Conservation (phyloP, 2,797 vertebrate genomes). For the Melanogrammus aeglefinus region DNA sequence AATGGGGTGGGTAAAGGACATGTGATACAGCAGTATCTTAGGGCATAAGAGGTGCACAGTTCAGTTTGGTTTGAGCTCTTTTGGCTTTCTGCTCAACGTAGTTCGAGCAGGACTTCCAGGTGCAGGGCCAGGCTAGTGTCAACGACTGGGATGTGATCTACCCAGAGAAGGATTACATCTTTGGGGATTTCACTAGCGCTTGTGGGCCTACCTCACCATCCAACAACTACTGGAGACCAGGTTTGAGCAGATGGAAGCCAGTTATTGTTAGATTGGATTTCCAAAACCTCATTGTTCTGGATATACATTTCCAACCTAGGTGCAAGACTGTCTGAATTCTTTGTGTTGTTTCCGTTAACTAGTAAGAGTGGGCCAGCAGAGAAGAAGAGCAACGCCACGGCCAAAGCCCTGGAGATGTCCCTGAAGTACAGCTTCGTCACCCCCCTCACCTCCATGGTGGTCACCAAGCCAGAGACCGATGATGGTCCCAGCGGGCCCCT, state of each 20-base stretch:
- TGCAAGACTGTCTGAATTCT: background rate
- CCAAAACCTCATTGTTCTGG: background rate
- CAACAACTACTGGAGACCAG: conserved; percentile 81
- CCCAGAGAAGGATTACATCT: conserved; percentile 80
- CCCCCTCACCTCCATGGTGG: conserved; percentile 94
- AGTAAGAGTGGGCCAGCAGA: conserved; percentile 73
- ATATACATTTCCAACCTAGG: background rate
- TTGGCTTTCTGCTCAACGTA: background rate
- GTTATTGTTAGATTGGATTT: background rate
- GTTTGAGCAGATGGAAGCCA: conserved; percentile 52
- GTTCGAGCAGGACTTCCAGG: conserved; percentile 61
- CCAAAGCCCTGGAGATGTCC: conserved; percentile 82
- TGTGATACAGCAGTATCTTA: background rate
- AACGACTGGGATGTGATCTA: conserved; percentile 72
- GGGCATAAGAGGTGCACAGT: background rate
- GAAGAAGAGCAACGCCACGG: conserved; percentile 79
- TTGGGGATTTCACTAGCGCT: conserved; percentile 84
- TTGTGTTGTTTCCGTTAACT: conserved; percentile 6
- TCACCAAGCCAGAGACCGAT: conserved; percentile 84
- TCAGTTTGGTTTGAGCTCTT: conserved; percentile 6
- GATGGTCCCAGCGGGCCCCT: conserved; percentile 45
- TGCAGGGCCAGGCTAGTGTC: conserved; percentile 57
- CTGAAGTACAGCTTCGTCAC: conserved; percentile 92
- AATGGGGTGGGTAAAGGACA: conserved; percentile 69
- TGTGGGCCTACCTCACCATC: conserved; percentile 92